Base-by-base conservation (phyloP, 2,888 invertebrate species). In the Lutraria lutraria region DNA sequence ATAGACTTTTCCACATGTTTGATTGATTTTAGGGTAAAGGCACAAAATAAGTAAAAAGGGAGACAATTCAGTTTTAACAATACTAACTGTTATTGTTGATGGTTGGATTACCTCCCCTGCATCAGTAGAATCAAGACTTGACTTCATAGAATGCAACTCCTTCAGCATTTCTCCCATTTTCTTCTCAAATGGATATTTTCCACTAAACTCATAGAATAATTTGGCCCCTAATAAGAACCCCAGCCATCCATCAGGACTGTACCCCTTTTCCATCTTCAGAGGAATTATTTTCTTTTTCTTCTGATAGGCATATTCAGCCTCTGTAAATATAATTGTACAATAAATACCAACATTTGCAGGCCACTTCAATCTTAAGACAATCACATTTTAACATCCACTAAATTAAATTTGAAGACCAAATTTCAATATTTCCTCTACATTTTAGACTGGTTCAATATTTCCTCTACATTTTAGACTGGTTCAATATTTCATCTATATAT, bases 161-260 rank as follows among this genome's bases (percentile, higher is more conserved):
- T 87, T 91, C 21, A 91, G 53, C 21, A 93, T 63, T 8, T 83
- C 90, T 3, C 60, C 84, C 63, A 93, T 85, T 79, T 93, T 93
- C 15, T 83, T 82, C 19, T 93, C 90, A 88, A 91, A 92, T 15
- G 88, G 86, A 84, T 92, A 93, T 85, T 93, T 93, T 8, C 89
- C 91, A 43, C 91, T 93, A 85, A 94, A 93, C 72, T 94, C 92
- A 53, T 82, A 93, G 83, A 92, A 94, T 31, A 94, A 83, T 83
- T 93, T 91, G 0, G 94, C 89, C 0, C 94, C 94, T n/a, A 89
- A 53, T 52, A 93, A 93, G 68, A 94, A 90, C 0, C 94, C 94
- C n/a, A 94, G 84, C 94, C 94, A 94, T 1, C 94, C 94, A 86
- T 94, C 94, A 10, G 94, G 91, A 21, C 53, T 81, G 83, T 94